A percentile compares a stretch with the other conserved stretches of the same genome.
These are phyloP conservation scores for Pangasius macronema DNA, from an alignment of 2,797 vertebrate species.

Conservation along the genomic window DNA sequence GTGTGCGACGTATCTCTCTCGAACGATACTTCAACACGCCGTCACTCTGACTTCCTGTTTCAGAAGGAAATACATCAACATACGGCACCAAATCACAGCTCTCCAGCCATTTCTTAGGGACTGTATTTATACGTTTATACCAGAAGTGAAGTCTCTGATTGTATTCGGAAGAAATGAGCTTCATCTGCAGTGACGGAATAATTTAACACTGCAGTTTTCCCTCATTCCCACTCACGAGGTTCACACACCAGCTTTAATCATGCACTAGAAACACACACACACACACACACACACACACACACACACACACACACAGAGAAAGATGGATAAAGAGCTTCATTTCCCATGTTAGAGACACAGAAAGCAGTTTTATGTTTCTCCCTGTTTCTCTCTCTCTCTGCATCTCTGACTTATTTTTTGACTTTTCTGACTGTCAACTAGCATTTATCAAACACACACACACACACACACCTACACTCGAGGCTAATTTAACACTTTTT, in stretches of 20 bases:
- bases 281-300: constrained; percentile 34
- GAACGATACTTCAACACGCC: background rate
- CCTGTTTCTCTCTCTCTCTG: background rate
- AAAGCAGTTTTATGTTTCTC: constrained; percentile 31
- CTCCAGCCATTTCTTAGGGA: too few species aligned
- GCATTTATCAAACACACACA: background rate
- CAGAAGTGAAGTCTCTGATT: background rate
- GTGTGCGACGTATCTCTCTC: background rate
- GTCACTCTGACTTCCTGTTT: background rate
- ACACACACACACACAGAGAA: constrained; percentile 22
- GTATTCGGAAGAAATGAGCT: background rate
- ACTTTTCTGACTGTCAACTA: background rate
- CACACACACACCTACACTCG: background rate
- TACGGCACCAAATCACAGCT: background rate
- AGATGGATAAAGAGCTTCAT: constrained; percentile 41
- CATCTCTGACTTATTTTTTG: background rate
- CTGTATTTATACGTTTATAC: background rate
- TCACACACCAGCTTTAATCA: constrained; percentile 1
- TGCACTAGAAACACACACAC: constrained; percentile 14
- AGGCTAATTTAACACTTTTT: background rate
- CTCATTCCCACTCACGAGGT: background rate
- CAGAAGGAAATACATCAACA: background rate
- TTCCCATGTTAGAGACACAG: constrained; percentile 41
- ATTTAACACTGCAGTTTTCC: constrained; percentile 28
- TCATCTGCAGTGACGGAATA: constrained; percentile 24